Percentiles rank a stretch among this genome's conserved stretches.
Evolutionary conservation across 2,797 vertebrate species (phyloP).

Genomic region (Pempheris klunzingeri): DNA sequence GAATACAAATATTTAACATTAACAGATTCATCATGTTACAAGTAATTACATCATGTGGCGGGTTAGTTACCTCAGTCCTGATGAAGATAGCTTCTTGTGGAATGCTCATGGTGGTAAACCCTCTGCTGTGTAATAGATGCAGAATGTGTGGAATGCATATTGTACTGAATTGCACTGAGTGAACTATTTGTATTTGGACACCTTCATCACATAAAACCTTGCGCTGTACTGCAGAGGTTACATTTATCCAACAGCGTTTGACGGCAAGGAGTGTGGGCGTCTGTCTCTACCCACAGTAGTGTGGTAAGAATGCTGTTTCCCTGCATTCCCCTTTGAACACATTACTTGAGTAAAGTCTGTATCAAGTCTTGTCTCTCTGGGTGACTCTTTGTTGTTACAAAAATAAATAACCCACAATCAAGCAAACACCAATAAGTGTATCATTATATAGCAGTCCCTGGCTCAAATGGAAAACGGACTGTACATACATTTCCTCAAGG

Average conservation of each 20-base stretch:
- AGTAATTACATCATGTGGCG: background rate
- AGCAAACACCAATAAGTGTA: too few species aligned
- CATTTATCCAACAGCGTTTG: background rate
- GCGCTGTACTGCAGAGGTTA: background rate
- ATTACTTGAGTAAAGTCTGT: constrained; percentile 23
- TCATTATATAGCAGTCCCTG: background rate
- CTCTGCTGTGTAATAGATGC: background rate
- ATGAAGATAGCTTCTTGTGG: background rate
- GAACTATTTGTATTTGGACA: background rate
- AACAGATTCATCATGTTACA: background rate
- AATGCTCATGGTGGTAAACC: background rate
- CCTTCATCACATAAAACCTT: background rate
- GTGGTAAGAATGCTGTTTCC: constrained; percentile 63
- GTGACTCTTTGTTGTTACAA: background rate
- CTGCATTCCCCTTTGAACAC: constrained; percentile 65
- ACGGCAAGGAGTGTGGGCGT: constrained; percentile 6
- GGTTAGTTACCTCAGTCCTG: too few species aligned
- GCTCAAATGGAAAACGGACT: background rate
- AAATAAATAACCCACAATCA: background rate
- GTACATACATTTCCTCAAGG: background rate
- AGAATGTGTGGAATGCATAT: constrained; percentile 16
- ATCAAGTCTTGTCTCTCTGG: constrained; percentile 9
- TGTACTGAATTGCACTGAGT: background rate
- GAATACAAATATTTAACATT: background rate
- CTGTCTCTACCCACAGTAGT: background rate